Base-by-base conservation (phyloP, 2,113 vertebrate genomes). In the Thymallus thymallus region DNA sequence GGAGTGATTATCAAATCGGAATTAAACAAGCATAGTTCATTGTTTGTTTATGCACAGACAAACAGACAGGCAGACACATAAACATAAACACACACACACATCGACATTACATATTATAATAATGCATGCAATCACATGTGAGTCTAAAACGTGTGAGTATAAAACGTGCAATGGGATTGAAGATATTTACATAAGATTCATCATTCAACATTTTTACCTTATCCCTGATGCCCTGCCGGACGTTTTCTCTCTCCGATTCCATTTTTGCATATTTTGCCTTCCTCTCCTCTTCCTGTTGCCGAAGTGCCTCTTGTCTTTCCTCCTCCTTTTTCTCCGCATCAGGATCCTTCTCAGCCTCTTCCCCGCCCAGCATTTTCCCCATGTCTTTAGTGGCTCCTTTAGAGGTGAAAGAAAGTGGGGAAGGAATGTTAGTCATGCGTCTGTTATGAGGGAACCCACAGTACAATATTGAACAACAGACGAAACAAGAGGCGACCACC, bases 261-360 rank as follows among this genome's bases (percentile, higher is more conserved):
- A 97, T 97, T 85, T 89, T 95, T 80, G 95, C 93, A 24, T 96
- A 96, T 86, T 97, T 98, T 74, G 95, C 95, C 90, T 97, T 96
- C 80, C 96, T 94, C 80, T 98, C 96, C 72, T 96, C 96, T 78
- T 98, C 96, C 65, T 94, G 92, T 80, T 98, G 96, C 72, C 96
- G 88, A 73, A 98, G 91, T 0, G 96, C 96, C 82, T 98, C 96
- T 89, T 96, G 95, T 1, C 94, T 84, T 73, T 98, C 96, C 60
- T 98, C 96, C 77, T 97, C 95, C 74, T 97, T 98, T 84, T 97
- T 98, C 82, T 92, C 92, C 0, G 96, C 96, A 51, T 97, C 96
- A 0, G 96, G 96, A 78, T 91, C 90, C 69, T 90, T 89, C 85
- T 91, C 68, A 5, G 10, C 88, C 75, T 90, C 88, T 76, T 91